A percentile compares a stretch with the other conserved stretches of the same genome.
Evolutionary conservation across 30 jellyfish, hydroid and myxozoan genomes (phyloP).

Genomic region (Catostylus mosaicus): DNA sequence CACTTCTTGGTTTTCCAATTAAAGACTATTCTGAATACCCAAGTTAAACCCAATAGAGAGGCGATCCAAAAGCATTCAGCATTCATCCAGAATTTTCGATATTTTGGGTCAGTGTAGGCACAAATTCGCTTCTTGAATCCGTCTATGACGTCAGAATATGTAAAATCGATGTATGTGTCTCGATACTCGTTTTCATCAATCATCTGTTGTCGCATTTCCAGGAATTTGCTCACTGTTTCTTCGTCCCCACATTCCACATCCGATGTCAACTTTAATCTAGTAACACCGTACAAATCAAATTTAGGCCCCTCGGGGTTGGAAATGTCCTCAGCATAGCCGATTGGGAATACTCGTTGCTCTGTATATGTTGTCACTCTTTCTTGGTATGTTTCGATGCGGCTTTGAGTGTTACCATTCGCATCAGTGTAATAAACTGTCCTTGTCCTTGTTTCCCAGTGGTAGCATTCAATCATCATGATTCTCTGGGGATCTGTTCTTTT

Average conservation of each 20-base stretch:
- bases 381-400: slow-evolving; percentile 45
- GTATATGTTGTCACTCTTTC: slow-evolving; percentile 52
- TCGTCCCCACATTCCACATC: slow-evolving; percentile 57
- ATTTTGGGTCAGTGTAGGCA: slow-evolving; percentile 46
- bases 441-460: slow-evolving; percentile 64
- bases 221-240: slow-evolving; percentile 41
- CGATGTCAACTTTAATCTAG: slow-evolving; percentile 41
- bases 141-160: slow-evolving; percentile 7
- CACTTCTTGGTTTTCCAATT: slow-evolving; percentile 39
- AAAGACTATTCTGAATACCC: slow-evolving; percentile 54
- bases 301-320: slow-evolving; percentile 47
- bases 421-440: slow-evolving; percentile 52
- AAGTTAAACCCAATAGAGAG: slow-evolving; percentile 28
- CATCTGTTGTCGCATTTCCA: slow-evolving; percentile 25
- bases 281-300: slow-evolving; percentile 27
- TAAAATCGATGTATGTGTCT: slow-evolving; percentile 41
- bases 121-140: slow-evolving; percentile 63
- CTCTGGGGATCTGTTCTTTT: slow-evolving; percentile 9
- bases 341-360: slow-evolving; percentile 35
- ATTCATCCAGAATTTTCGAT: slow-evolving; percentile 61
- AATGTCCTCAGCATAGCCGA: slow-evolving; percentile 28
- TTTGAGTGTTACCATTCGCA: slow-evolving; percentile 48
- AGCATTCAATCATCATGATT: slow-evolving; percentile 38
- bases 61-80: slow-evolving; percentile 32
- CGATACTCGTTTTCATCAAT: slow-evolving; percentile 25